phyloP scores from a whole-genome alignment of 2,113 vertebrate genomes.

The Guaruba guarouba region DNA sequence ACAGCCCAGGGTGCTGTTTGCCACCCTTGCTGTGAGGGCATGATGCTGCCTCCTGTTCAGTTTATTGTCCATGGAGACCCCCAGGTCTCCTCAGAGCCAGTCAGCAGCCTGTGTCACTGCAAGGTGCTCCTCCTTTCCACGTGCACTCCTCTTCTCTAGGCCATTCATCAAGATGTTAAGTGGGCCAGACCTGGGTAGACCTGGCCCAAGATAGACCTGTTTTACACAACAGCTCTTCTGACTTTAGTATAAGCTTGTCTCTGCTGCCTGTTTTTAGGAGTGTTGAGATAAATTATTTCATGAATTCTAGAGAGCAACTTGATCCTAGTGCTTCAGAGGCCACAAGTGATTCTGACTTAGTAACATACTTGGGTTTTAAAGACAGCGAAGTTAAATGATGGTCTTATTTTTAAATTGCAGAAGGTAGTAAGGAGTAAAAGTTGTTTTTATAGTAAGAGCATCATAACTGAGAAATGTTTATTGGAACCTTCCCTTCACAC shows the following conservation, averaged over 20 bases:
- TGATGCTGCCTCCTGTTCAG: background rate
- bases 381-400: background rate
- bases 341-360: background rate
- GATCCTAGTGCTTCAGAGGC: background rate
- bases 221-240: background rate
- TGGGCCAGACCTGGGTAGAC: background rate
- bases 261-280: background rate
- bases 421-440: background rate
- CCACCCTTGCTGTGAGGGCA: background rate
- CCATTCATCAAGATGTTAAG: background rate
- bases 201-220: rapidly evolving
- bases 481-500: background rate
- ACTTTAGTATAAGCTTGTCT: background rate
- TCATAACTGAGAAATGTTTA: background rate
- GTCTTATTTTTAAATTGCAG: background rate
- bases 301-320: background rate
- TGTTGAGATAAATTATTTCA: background rate
- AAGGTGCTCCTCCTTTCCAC: background rate
- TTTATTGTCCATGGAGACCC: background rate
- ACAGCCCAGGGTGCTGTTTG: background rate
- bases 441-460: background rate
- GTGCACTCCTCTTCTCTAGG: rapidly evolving
- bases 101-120: background rate
- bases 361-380: background rate
- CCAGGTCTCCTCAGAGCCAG: background rate